These are phyloP conservation scores for Myrmecophaga tridactyla DNA, from an alignment of 2,113 vertebrate genomes.

Conservation along the genomic window DNA sequence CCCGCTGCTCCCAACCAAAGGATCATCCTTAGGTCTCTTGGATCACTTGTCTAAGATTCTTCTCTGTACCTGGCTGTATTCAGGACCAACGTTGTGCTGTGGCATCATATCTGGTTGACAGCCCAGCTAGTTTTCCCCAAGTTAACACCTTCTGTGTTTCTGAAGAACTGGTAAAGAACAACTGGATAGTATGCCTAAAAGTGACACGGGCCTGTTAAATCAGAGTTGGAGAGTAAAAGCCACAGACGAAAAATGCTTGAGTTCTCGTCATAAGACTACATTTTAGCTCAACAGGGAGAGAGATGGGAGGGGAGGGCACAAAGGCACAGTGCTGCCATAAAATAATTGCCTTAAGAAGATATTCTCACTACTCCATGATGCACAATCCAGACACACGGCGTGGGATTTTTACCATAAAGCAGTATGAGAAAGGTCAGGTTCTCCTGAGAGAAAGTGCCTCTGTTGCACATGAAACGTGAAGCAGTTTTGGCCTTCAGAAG, in stretches of 20 bases:
- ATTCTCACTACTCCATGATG: not conserved
- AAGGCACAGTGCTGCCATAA: not conserved
- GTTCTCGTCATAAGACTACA: not conserved
- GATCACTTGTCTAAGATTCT: conserved; percentile 34
- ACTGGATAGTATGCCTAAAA: not conserved
- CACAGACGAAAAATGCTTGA: not conserved
- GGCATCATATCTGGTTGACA: not conserved
- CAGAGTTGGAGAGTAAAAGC: not conserved
- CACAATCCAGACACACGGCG: not conserved
- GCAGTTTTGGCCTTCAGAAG: conserved; percentile 46
- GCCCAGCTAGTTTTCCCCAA: not conserved
- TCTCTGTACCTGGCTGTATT: conserved; percentile 50
- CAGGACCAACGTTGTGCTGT: not conserved
- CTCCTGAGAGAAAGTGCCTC: not conserved
- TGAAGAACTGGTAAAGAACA: not conserved
- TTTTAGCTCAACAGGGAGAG: not conserved
- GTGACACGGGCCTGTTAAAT: not conserved
- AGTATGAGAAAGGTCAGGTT: not conserved
- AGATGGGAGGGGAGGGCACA: not conserved
- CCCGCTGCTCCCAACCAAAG: accelerated
- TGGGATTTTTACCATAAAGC: not conserved
- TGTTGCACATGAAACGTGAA: conserved; percentile 7
- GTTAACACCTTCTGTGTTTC: not conserved
- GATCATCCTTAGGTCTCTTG: not conserved
- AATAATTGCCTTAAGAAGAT: not conserved